Evolutionary conservation across 2,888 invertebrate species (phyloP), one percentile per base, ranked within the genome.

Genomic region (Cyaniris semiargus): DNA sequence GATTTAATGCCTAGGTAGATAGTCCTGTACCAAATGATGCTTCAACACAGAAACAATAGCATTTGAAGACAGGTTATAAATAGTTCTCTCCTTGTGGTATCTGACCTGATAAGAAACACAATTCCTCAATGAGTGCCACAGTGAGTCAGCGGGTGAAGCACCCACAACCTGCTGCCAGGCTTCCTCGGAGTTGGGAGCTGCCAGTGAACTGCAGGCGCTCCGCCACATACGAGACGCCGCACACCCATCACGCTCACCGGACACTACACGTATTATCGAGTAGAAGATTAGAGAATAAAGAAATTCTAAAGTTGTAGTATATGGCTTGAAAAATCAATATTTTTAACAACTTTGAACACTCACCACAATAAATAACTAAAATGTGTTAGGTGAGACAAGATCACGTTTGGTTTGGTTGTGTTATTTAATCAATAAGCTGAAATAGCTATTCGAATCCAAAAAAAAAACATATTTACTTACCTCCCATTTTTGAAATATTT

Each of bases 41-140:
- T 48, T 48, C 15, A 15, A 13, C 13, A 56, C 56, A 56, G 1
- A 21, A 58, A 56, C 2, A 7, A 0, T 7, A 58, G 56, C n/a
- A 48, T 56, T 15, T n/a, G 5, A n/a, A 7, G 7, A 56, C 2
- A 56, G 6, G 8, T 21, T 8, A 58, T n/a, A n/a, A 21, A 7
- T n/a, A n/a, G 21, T 58, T 58, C 56, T n/a, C 15, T 53, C 53
- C 18, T 53, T 53, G 5, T 44, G 21, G 34, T 56, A 48, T 58
- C 38, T 44, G 79, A 92, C 93, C 89, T 93, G 93, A 79, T 93
- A 90, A 27, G 90, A 89, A 15, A 92, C 89, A 76, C 93, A 93
- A 85, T 93, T 92, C 78, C 87, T 83, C 0, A 94, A 85, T 3
- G 92, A 91, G 79, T 93, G 93, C 93, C 93, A 94, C 66, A 90